Conservation (phyloP, 2,888 invertebrate genomes). For the Euplagia quadripunctaria region DNA sequence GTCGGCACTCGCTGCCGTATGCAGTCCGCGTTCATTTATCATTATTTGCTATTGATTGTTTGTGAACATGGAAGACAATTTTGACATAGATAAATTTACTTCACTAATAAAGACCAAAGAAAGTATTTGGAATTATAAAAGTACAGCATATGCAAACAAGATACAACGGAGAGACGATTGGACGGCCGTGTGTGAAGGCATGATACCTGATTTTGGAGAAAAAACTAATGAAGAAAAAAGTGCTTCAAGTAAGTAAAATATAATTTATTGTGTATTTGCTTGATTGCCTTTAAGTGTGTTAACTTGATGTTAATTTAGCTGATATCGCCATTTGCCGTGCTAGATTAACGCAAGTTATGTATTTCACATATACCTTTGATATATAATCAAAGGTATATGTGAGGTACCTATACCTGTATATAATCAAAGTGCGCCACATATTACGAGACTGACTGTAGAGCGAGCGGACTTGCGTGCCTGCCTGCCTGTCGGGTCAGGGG, state of each 20-base stretch:
- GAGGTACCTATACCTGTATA: no score
- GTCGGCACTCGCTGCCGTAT: slow-evolving; percentile 15
- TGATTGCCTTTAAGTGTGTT: background rate
- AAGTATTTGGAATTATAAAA: slow-evolving; percentile 24
- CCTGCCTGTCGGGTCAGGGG: background rate
- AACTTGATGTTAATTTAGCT: background rate
- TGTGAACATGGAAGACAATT: slow-evolving; percentile 18
- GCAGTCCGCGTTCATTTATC: slow-evolving; percentile 9
- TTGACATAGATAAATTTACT: slow-evolving; percentile 18
- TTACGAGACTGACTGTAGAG: background rate
- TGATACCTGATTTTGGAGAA: slow-evolving; percentile 11
- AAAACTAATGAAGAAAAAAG: slow-evolving; percentile 7
- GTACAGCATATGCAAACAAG: slow-evolving; percentile 15
- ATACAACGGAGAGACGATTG: slow-evolving; percentile 15
- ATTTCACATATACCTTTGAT: no score
- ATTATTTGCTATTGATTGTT: background rate
- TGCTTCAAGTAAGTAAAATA: slow-evolving; percentile 2
- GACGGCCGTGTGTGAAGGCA: slow-evolving; percentile 10
- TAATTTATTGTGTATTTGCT: background rate
- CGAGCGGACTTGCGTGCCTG: background rate
- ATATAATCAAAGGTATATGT: no score
- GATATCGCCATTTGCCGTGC: background rate
- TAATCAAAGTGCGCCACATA: background rate
- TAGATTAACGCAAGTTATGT: no score
- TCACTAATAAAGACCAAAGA: slow-evolving; percentile 15